Base-by-base conservation (phyloP, 2,113 vertebrate species). In the Polypterus bichir region DNA sequence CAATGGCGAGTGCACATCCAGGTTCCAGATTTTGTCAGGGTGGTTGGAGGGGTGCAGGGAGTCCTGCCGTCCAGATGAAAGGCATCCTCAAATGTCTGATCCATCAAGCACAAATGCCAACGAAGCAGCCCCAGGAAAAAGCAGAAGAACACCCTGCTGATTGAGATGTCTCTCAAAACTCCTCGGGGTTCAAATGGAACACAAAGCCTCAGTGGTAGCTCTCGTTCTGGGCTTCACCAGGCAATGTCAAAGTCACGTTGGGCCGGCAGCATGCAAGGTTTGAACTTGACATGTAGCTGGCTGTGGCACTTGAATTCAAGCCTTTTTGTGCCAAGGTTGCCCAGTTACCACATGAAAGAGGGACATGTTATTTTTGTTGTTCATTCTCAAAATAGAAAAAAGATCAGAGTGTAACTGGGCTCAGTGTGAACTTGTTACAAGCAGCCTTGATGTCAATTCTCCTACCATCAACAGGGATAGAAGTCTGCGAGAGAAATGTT, bases 111-210 rank as follows among this genome's bases (percentile, higher is more conserved):
- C 73, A 72, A 62, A 79, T 66, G 79, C 77, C 62, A 77, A 78
- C 61, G 79, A 78, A 75, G 69, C 64, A 70, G 44, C 45, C 47
- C 47, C 70, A 5, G 70, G 73, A 69, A 71, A 70, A 73, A 65
- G 77, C 72, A 72, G 62, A 64, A 8, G 65, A 76, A 77, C 77
- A 81, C 80, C 90, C 87, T 55, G 84, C 81, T 86, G 92, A 98
- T 94, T 93, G 89, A 94, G 91, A 91, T 84, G 86, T 93, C 86
- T 87, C 85, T 82, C 82, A 70, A 61, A 77, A 74, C 74, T 79
- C 73, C 10, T 57, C 73, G 60, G 69, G 59, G 72, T 68, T 67
- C 77, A 74, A 68, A 70, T 66, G 68, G 69, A 69, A 68, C 70
- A 73, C 60, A 64, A 46, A 68, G 68, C 65, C 63, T 8, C 48